Conservation (phyloP, 2,797 vertebrate species). For the Gymnothorax reevesii region DNA sequence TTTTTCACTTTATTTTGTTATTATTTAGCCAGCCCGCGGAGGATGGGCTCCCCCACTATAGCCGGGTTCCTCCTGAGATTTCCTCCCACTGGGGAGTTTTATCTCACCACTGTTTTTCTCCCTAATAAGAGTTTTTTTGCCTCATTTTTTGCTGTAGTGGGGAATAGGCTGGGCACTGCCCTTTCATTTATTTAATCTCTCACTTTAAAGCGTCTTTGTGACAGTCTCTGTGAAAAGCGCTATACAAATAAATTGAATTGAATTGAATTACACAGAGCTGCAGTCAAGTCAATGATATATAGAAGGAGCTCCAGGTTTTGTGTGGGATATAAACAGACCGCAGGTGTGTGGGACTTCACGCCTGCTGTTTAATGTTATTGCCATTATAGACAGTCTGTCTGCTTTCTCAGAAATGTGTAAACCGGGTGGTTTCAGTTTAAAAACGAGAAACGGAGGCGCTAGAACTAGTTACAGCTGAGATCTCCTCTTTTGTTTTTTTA, state of each 20-base stretch:
- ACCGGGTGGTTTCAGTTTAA: not conserved
- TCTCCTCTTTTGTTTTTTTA: not conserved
- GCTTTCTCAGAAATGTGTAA: not conserved
- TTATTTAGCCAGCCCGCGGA: too few species aligned
- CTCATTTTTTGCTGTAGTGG: too few species aligned
- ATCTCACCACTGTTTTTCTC: too few species aligned
- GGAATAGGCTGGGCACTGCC: too few species aligned
- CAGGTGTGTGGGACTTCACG: conserved; percentile 10
- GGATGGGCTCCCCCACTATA: not conserved
- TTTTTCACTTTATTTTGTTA: too few species aligned
- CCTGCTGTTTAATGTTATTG: conserved; percentile 7
- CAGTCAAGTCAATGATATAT: conserved; percentile 1
- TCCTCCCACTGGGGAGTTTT: too few species aligned
- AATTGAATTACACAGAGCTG: not conserved
- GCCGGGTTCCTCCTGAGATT: too few species aligned
- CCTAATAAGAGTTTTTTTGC: too few species aligned
- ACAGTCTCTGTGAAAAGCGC: too few species aligned
- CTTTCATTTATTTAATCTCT: too few species aligned
- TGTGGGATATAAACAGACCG: conserved; percentile 3
- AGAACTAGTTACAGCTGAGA: not conserved
- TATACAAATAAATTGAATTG: too few species aligned
- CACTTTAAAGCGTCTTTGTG: too few species aligned
- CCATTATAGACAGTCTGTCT: not conserved
- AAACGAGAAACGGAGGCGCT: not conserved
- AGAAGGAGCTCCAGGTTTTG: conserved; percentile 15